A percentile compares a stretch with the other conserved stretches of the same genome.
Evolutionary conservation across 2,797 vertebrate genomes (phyloP).

Genomic region (Pantherophis alleghaniensis): DNA sequence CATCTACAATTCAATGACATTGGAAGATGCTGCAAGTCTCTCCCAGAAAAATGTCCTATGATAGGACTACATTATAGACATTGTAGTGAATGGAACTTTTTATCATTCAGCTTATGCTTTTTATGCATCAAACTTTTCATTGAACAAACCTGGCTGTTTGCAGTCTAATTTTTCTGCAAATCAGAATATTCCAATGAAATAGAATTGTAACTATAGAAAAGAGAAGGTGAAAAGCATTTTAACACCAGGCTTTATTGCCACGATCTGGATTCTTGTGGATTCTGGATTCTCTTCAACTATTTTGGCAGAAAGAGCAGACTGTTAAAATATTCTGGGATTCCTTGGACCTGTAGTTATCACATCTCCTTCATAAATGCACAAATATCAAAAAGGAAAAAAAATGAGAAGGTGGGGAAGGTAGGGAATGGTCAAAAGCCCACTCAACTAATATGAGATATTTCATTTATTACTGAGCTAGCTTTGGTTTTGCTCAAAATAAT

Average conservation of each 20-base stretch:
- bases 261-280: background rate
- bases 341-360: background rate
- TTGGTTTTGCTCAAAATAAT: background rate
- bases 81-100: background rate
- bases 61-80: background rate
- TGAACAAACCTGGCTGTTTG: background rate
- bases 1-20: background rate
- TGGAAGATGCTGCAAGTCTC: background rate
- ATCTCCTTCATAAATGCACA: background rate
- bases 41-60: background rate
- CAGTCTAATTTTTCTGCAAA: background rate
- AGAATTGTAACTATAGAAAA: background rate
- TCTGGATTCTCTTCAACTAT: accelerated
- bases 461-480: background rate
- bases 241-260: background rate
- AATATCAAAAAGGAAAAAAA: background rate
- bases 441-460: background rate
- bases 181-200: background rate
- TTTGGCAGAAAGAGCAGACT: background rate
- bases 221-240: background rate
- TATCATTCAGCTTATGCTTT: background rate
- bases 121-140: background rate
- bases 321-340: background rate
- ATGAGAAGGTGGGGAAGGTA: background rate
- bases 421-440: background rate